phyloP scores from a whole-genome alignment of 2,797 vertebrate species.

The Notolepis coatsorum region DNA sequence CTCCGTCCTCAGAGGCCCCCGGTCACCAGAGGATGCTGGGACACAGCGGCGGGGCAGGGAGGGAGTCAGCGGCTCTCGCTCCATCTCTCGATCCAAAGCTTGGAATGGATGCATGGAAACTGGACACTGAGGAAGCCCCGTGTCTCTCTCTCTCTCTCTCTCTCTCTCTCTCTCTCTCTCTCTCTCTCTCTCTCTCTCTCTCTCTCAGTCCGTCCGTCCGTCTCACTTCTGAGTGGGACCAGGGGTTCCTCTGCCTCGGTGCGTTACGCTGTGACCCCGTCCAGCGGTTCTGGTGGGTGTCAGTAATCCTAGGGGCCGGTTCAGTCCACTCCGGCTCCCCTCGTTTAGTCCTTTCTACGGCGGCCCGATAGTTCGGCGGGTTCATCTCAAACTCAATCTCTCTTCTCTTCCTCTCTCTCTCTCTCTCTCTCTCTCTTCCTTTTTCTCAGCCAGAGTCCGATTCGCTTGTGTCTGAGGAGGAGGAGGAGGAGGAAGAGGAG shows the following conservation, averaged over 20 bases:
- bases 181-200: neutral
- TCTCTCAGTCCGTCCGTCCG: too few relatives aligned
- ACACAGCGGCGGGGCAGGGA: too few relatives aligned
- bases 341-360: neutral
- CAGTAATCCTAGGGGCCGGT: constrained; percentile 45
- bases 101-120: constrained; percentile 31
- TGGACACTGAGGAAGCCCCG: constrained; percentile 32
- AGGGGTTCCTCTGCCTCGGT: constrained; percentile 19
- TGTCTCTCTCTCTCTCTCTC: constrained; percentile 23
- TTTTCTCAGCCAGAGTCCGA: constrained; percentile 85
- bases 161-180: neutral
- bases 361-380: too few relatives aligned
- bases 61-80: neutral
- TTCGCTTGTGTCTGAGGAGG: constrained; percentile 94
- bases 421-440: neutral
- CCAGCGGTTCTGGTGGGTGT: constrained; percentile 32
- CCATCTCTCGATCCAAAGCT: constrained; percentile 9
- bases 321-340: constrained; percentile 29
- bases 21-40: constrained; percentile 20
- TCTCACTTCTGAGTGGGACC: constrained; percentile 12
- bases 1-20: constrained; percentile 19
- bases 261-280: constrained; percentile 25
- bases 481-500: constrained; percentile 89
- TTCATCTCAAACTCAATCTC: too few relatives aligned
- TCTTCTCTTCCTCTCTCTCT: neutral